A percentile compares a stretch with the other conserved stretches of the same genome.
Conservation (phyloP, 2,888 invertebrate species). For the Calameuta pallipes region DNA sequence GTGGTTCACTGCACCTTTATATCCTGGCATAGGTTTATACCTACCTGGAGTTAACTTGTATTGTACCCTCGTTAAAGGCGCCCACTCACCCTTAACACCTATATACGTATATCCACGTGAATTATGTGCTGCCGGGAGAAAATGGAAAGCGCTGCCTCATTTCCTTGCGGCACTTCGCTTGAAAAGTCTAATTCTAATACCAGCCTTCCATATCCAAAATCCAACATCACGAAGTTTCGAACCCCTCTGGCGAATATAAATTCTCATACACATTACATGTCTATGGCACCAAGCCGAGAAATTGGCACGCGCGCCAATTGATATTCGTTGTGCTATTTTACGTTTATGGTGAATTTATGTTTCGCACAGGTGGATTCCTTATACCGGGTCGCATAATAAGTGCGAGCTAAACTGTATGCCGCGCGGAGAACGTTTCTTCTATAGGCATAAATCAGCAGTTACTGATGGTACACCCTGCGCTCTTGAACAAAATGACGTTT, state of each 20-base stretch:
- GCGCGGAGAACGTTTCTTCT: constrained; percentile 89
- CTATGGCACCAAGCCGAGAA: constrained; percentile 6
- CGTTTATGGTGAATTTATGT: constrained; percentile 5
- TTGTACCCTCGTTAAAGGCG: constrained; percentile 16
- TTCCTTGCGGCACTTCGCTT: constrained; percentile 9
- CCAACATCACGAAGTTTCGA: neutral
- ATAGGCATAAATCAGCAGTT: constrained; percentile 83
- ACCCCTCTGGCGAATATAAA: neutral
- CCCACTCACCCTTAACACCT: constrained; percentile 10
- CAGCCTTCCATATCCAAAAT: neutral
- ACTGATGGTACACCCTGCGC: constrained; percentile 87
- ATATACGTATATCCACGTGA: neutral
- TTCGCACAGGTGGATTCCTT: constrained; percentile 83
- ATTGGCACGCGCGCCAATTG: constrained; percentile 6
- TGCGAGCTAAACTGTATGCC: constrained; percentile 98
- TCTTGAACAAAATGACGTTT: constrained; percentile 88
- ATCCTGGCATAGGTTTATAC: neutral
- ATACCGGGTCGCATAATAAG: constrained; percentile 86
- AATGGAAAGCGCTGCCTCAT: constrained; percentile 15
- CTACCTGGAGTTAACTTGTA: neutral
- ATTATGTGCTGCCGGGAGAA: constrained; percentile 4
- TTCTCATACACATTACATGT: neutral
- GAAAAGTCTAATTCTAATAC: neutral
- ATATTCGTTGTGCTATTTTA: neutral
- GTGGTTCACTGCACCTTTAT: neutral